Percentiles rank a stretch among this genome's conserved stretches.
These are phyloP conservation scores for Bombylius discolor DNA, from an alignment of 2,888 invertebrate genomes.

Conservation along the genomic window DNA sequence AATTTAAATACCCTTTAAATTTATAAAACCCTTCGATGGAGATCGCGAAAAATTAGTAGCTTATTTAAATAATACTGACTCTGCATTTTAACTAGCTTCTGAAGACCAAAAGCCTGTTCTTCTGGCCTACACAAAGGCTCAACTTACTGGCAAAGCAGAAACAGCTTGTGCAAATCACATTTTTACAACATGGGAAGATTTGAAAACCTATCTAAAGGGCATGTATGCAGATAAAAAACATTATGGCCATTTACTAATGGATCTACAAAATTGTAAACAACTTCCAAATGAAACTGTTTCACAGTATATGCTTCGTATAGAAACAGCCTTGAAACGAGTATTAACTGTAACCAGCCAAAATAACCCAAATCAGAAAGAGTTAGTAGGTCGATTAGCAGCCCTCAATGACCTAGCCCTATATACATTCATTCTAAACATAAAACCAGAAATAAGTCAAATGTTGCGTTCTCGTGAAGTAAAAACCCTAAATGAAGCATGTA, in stretches of 20 bases:
- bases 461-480: too few species aligned
- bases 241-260: slow-evolving; percentile 3
- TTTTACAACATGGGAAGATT: too few species aligned
- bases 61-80: neutral
- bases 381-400: too few species aligned
- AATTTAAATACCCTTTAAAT: neutral
- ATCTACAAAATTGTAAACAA: slow-evolving; percentile 4
- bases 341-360: neutral
- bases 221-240: slow-evolving; percentile 5
- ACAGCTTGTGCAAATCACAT: too few species aligned
- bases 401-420: too few species aligned
- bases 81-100: neutral
- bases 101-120: neutral
- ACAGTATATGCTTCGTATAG: slow-evolving; percentile 2
- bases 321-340: slow-evolving; percentile 1
- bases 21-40: neutral
- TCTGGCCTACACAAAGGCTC: neutral
- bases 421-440: too few species aligned
- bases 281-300: slow-evolving; percentile 1
- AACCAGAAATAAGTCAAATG: too few species aligned
- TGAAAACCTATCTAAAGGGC: neutral
- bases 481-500: too few species aligned
- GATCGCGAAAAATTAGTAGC: neutral
- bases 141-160: too few species aligned
- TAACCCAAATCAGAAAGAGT: too few species aligned